Evolutionary conservation across 2,113 vertebrate genomes (phyloP).

Genomic region (Madoqua kirkii): DNA sequence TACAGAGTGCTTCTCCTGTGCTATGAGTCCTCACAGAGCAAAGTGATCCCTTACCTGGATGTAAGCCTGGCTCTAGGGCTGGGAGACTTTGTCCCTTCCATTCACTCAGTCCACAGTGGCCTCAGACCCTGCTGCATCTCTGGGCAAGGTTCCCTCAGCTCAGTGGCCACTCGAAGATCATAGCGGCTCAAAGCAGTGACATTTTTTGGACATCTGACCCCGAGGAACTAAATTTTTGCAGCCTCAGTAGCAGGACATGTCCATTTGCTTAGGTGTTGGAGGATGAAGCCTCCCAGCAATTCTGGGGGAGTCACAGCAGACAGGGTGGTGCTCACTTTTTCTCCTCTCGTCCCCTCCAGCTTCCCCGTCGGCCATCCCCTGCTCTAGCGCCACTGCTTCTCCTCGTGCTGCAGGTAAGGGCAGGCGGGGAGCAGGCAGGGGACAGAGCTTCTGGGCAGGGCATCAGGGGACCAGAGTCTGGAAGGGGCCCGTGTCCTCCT

Average conservation of each 20-base stretch:
- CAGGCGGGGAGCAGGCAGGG: rapidly evolving
- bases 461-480: rapidly evolving
- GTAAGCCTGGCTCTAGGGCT: neutral
- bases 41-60: neutral
- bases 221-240: neutral
- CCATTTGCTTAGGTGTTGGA: neutral
- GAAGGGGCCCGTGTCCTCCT: neutral
- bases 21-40: neutral
- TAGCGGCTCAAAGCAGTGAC: neutral
- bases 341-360: rapidly evolving
- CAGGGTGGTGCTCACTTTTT: neutral
- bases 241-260: neutral
- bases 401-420: rapidly evolving
- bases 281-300: neutral
- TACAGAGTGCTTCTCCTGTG: rapidly evolving
- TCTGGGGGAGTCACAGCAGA: neutral
- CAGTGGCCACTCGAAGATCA: neutral
- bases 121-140: neutral
- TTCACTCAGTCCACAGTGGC: rapidly evolving
- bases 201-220: neutral
- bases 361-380: rapidly evolving
- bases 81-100: neutral
- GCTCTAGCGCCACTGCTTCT: neutral
- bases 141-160: neutral
- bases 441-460: neutral